Percentiles rank a stretch among this genome's conserved stretches.
Evolutionary conservation across 2,113 vertebrate species (phyloP).

Genomic region (Caretta caretta): DNA sequence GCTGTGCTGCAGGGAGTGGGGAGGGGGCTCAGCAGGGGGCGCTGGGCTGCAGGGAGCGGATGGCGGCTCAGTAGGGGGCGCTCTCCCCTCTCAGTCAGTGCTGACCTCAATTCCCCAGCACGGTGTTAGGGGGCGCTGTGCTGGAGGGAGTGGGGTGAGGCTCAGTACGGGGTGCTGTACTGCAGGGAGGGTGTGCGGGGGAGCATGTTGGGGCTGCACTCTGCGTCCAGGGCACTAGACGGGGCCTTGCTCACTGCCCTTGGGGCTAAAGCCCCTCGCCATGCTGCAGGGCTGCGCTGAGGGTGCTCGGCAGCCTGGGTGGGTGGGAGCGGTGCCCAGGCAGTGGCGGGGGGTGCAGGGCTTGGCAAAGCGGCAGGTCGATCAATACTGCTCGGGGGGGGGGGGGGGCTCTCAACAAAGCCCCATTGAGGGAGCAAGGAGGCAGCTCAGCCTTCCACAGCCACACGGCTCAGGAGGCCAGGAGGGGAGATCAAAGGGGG

Average conservation of each 20-base stretch:
- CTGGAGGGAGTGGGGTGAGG: no score
- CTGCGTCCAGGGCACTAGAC: not conserved
- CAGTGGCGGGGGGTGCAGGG: not conserved
- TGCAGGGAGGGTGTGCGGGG: not conserved
- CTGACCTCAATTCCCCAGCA: no score
- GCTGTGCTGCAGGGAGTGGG: no score
- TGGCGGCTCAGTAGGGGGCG: no score
- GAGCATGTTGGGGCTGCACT: not conserved
- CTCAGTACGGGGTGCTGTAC: no score
- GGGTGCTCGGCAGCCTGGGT: not conserved
- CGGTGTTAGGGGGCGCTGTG: no score
- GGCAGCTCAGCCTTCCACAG: not conserved
- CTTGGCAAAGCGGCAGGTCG: accelerated
- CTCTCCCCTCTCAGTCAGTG: no score
- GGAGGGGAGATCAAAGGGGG: not conserved
- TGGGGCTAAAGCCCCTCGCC: no score
- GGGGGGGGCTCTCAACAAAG: not conserved
- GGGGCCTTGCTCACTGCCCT: not conserved
- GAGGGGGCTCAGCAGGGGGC: no score
- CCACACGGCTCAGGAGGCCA: not conserved
- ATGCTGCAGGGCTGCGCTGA: not conserved
- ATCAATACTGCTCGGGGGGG: not conserved
- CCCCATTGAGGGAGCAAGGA: not conserved
- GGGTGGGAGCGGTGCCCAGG: no score
- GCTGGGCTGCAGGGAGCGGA: not conserved